A percentile compares a stretch with the other conserved stretches of the same genome.
phyloP scores from a whole-genome alignment of 2,797 vertebrate species.

The Mormyrops attenuatus region DNA sequence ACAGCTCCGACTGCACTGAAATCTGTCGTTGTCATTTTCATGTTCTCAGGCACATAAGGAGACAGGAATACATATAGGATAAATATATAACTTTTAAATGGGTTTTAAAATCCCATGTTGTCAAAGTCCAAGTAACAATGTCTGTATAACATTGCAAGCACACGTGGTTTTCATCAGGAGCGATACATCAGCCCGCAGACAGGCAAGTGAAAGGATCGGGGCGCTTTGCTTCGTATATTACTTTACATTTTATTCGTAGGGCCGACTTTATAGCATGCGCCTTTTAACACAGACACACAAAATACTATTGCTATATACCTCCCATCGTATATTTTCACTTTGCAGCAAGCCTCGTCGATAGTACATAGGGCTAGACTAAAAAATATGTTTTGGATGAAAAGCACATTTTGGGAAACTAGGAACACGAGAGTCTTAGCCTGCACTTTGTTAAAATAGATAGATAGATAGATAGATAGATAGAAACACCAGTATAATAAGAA shows the following conservation, averaged over 20 bases:
- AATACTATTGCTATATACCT: not conserved
- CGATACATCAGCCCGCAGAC: not conserved
- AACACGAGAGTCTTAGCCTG: not conserved
- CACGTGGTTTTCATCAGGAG: not conserved
- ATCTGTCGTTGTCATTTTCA: not conserved
- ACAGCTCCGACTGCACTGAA: not conserved
- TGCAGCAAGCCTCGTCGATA: not conserved
- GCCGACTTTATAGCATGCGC: not conserved
- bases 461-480: not conserved
- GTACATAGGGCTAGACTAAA: not conserved
- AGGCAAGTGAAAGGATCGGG: not conserved
- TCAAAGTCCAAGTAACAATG: not conserved
- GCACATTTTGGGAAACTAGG: not conserved
- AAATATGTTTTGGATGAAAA: conserved; percentile 2
- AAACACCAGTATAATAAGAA: not conserved
- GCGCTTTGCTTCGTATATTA: not conserved
- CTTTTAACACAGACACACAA: not conserved
- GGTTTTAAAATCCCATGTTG: not conserved
- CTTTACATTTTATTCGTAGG: not conserved
- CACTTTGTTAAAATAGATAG: not conserved
- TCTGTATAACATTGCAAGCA: not conserved
- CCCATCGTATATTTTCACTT: not conserved
- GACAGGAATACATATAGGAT: not conserved
- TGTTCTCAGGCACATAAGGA: not conserved
- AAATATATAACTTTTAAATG: not conserved